A percentile compares a stretch with the other conserved stretches of the same genome.
Conservation (phyloP, 2,113 vertebrate genomes). For the Mustela lutreola region DNA sequence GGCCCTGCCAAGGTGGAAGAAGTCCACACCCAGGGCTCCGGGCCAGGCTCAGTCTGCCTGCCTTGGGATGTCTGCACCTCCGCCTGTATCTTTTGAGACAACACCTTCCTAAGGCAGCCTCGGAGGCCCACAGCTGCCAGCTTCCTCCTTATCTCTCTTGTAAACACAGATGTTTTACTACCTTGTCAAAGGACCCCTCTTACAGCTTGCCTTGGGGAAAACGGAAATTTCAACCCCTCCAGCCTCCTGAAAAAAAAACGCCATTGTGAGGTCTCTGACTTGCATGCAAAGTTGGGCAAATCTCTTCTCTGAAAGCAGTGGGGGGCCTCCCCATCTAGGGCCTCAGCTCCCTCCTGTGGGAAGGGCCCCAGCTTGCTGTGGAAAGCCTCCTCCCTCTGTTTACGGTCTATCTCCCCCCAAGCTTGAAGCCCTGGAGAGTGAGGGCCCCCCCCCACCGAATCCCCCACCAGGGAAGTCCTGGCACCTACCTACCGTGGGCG, state of each 20-base stretch:
- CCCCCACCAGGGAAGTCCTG: neutral
- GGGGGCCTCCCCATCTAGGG: neutral
- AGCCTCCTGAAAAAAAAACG: neutral
- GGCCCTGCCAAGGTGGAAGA: neutral
- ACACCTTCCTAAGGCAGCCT: constrained; percentile 26
- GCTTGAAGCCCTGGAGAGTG: neutral
- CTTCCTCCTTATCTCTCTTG: constrained; percentile 65
- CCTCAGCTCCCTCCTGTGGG: neutral
- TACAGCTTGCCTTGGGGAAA: constrained; percentile 63
- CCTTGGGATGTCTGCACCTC: neutral
- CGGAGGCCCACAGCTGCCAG: constrained; percentile 38
- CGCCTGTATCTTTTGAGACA: neutral
- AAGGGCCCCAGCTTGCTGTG: too few species aligned
- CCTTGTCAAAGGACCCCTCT: constrained; percentile 62
- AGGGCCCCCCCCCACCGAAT: neutral
- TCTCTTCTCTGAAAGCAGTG: constrained; percentile 49
- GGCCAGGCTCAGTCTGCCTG: neutral
- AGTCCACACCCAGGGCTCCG: neutral
- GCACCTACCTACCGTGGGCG: neutral
- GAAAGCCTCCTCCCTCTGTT: neutral
- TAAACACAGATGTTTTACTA: constrained; percentile 73
- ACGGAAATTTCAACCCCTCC: constrained; percentile 58
- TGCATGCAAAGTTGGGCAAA: neutral
- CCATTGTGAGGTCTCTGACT: constrained; percentile 31
- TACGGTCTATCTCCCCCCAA: rapidly evolving